Conservation (phyloP, 35 echinoderm and acorn worm species). For the Ptychodera flava region DNA sequence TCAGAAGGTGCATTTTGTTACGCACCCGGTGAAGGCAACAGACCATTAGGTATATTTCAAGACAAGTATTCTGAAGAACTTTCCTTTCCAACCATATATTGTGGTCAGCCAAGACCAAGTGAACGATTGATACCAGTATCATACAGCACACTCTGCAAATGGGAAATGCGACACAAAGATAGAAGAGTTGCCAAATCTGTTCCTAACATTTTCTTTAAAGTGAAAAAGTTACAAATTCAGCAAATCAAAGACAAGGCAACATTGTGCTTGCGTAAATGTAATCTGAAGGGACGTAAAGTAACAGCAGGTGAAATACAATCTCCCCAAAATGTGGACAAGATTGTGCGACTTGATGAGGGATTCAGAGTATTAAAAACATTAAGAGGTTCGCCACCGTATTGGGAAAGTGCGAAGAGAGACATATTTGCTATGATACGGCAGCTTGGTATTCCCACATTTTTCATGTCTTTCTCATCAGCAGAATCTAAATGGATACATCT, state of each 20-base stretch:
- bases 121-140: conserved; percentile 8
- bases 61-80: too few species aligned
- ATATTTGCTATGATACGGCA: conserved; percentile 26
- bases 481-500: conserved; percentile 30
- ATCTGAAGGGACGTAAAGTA: too few species aligned
- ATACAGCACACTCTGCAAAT: too few species aligned
- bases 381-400: conserved; percentile 39
- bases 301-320: too few species aligned
- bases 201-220: conserved; percentile 37
- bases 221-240: too few species aligned
- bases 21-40: conserved; percentile 40
- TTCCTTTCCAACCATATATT: conserved; percentile 42
- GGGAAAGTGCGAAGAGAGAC: conserved; percentile 38
- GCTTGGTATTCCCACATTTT: too few species aligned
- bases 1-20: conserved; percentile 22
- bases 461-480: conserved; percentile 34
- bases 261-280: background rate
- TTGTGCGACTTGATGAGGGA: conserved; percentile 30
- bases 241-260: conserved; percentile 2
- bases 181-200: conserved; percentile 27
- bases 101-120: conserved; percentile 20
- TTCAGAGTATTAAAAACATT: conserved; percentile 36
- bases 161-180: conserved; percentile 22
- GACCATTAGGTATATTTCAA: conserved; percentile 44
- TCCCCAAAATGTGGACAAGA: too few species aligned